Evolutionary conservation across 2,797 vertebrate genomes (phyloP).

Genomic region (Sus cebifrons): DNA sequence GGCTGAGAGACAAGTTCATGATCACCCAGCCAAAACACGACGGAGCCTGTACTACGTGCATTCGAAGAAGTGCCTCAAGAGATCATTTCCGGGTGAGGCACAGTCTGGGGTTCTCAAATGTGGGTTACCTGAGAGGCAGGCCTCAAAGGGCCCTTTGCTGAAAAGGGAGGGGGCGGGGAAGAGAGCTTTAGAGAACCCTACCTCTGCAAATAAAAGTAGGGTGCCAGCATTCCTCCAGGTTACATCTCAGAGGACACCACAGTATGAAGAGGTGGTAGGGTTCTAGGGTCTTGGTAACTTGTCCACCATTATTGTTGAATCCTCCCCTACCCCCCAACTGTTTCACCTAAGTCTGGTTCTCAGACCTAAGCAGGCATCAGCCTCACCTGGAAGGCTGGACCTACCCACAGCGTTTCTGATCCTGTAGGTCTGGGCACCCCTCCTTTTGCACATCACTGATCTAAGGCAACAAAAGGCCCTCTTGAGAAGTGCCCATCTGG

Average conservation of each 20-base stretch:
- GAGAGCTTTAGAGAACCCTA: not conserved
- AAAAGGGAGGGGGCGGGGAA: not conserved
- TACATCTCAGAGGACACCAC: not conserved
- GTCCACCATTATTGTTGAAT: not conserved
- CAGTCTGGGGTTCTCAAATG: not conserved
- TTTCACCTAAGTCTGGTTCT: not conserved
- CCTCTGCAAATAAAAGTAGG: not conserved
- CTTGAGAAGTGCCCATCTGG: not conserved
- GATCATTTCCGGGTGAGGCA: not conserved
- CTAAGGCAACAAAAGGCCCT: not conserved
- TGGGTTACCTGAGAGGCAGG: not conserved
- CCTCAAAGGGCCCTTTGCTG: not conserved
- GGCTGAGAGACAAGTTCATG: not conserved
- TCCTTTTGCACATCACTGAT: not conserved
- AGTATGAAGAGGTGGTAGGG: not conserved
- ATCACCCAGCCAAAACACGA: not conserved
- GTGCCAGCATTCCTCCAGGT: not conserved
- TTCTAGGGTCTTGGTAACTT: not conserved
- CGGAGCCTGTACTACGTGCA: not conserved
- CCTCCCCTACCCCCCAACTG: rapidly evolving
- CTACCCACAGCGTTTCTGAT: not conserved
- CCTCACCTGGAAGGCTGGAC: not conserved
- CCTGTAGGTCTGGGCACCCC: not conserved
- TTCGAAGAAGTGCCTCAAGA: not conserved
- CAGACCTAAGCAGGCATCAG: not conserved